These are phyloP conservation scores for Saturnia pavonia DNA, from an alignment of 2,888 invertebrate genomes.

Conservation along the genomic window DNA sequence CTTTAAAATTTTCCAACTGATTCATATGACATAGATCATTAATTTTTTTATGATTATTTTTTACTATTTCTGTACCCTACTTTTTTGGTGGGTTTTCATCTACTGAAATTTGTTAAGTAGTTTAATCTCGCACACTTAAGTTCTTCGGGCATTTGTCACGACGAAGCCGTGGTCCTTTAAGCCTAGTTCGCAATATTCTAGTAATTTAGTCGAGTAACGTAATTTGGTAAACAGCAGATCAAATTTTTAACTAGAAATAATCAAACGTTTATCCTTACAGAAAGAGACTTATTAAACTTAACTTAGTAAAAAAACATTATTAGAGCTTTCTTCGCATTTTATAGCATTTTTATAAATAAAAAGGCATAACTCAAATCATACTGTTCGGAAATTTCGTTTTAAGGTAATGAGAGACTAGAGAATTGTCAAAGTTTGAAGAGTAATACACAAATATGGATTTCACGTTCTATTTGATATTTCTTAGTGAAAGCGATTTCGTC, in stretches of 20 bases:
- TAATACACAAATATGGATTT: background rate
- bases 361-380: background rate
- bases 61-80: background rate
- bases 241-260: too few relatives aligned
- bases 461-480: background rate
- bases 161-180: too few relatives aligned
- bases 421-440: background rate
- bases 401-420: background rate
- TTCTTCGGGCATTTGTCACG: too few relatives aligned
- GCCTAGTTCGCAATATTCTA: too few relatives aligned
- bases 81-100: background rate
- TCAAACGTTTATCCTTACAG: too few relatives aligned
- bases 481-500: background rate
- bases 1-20: background rate
- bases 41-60: background rate
- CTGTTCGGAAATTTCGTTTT: conserved; percentile 4
- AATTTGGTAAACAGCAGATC: too few relatives aligned
- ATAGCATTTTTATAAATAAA: too few relatives aligned
- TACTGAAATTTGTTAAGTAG: background rate
- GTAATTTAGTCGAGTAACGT: too few relatives aligned
- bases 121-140: too few relatives aligned
- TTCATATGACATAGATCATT: background rate
- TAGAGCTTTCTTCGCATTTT: background rate
- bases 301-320: too few relatives aligned
- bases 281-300: too few relatives aligned